Percentiles rank a stretch among this genome's conserved stretches.
Evolutionary conservation across 2,888 invertebrate genomes (phyloP).

Genomic region (Barypeithes pellucidus): DNA sequence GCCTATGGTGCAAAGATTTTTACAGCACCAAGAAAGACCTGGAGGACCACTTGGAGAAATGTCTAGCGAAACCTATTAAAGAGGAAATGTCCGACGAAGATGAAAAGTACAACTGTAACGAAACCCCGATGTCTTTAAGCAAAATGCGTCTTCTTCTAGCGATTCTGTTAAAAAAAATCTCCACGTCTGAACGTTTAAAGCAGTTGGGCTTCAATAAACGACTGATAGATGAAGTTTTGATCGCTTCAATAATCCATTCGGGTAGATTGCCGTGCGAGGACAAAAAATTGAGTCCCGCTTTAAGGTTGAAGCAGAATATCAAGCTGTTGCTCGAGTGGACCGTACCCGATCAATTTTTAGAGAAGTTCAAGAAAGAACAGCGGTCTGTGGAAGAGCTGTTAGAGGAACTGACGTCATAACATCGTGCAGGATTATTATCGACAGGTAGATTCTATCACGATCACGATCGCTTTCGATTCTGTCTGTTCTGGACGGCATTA

Average conservation of each 20-base stretch:
- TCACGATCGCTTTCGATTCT: too few relatives aligned
- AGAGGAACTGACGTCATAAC: slow-evolving; percentile 79
- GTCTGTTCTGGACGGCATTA: too few relatives aligned
- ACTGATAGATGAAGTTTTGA: slow-evolving; percentile 86
- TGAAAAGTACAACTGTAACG: slow-evolving; percentile 64
- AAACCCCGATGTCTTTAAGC: slow-evolving; percentile 78
- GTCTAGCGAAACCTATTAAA: slow-evolving; percentile 63
- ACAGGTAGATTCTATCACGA: too few relatives aligned
- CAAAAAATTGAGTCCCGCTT: slow-evolving; percentile 74
- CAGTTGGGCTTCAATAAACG: slow-evolving; percentile 83
- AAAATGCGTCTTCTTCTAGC: slow-evolving; percentile 87
- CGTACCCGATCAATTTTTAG: slow-evolving; percentile 85
- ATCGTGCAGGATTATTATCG: neutral
- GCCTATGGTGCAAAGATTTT: slow-evolving; percentile 81
- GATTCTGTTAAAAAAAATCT: slow-evolving; percentile 87
- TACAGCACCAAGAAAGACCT: slow-evolving; percentile 85
- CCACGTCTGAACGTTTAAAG: slow-evolving; percentile 83
- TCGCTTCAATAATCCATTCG: slow-evolving; percentile 84
- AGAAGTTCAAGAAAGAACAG: slow-evolving; percentile 81
- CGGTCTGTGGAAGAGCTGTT: slow-evolving; percentile 86
- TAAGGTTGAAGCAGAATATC: slow-evolving; percentile 82
- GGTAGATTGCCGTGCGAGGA: slow-evolving; percentile 80
- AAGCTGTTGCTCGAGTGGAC: slow-evolving; percentile 86
- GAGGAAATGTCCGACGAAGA: slow-evolving; percentile 59
- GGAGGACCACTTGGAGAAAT: slow-evolving; percentile 74